Conservation (phyloP, 2,113 vertebrate species). For the Colaptes auratus region DNA sequence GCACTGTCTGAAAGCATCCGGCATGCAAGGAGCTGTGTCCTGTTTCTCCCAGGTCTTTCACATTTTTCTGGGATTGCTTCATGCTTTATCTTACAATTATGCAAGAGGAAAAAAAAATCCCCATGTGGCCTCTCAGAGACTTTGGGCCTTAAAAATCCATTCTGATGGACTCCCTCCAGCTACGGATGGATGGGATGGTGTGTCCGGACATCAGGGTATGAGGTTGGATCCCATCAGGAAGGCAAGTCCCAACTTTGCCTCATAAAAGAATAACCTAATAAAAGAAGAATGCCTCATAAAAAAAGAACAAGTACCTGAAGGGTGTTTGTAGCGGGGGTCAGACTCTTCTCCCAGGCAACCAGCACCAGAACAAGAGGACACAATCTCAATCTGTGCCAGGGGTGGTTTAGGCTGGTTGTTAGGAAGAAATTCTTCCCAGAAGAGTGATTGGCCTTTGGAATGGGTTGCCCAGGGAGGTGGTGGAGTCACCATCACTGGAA, state of each 20-base stretch:
- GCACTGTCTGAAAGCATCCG: not conserved
- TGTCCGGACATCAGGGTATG: not conserved
- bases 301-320: too few relatives aligned
- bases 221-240: not conserved
- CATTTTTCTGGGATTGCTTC: not conserved
- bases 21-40: not conserved
- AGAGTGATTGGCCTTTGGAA: too few relatives aligned
- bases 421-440: too few relatives aligned
- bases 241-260: not conserved
- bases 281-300: not conserved
- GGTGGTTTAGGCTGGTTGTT: too few relatives aligned
- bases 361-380: too few relatives aligned
- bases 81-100: not conserved
- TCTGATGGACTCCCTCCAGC: not conserved
- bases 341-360: too few relatives aligned
- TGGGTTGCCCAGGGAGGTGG: too few relatives aligned
- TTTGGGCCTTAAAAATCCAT: not conserved
- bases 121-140: not conserved
- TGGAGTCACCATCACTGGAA: too few relatives aligned
- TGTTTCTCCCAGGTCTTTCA: not conserved
- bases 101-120: not conserved
- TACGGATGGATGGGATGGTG: not conserved
- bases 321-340: too few relatives aligned
- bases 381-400: too few relatives aligned
- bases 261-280: fast-evolving